phyloP scores from a whole-genome alignment of 2,888 invertebrate species.

The Lepidochrysops patricia region DNA sequence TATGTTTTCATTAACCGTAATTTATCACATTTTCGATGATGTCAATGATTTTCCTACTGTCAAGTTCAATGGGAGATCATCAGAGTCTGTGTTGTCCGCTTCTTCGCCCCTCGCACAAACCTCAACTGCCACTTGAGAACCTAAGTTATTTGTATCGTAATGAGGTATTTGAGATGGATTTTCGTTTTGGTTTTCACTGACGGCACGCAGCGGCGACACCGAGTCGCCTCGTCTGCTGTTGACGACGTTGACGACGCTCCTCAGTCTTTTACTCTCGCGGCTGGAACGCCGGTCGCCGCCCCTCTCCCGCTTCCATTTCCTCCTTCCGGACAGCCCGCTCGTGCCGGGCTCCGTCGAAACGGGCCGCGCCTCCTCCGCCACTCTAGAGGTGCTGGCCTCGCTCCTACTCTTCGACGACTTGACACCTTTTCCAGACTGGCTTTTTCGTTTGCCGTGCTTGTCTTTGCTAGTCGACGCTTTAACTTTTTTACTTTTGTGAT shows the following conservation, averaged over 20 bases:
- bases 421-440: conserved; percentile 46
- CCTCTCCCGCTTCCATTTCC: conserved; percentile 21
- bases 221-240: conserved; percentile 26
- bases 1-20: background rate
- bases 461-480: conserved; percentile 26
- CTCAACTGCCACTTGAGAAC: background rate
- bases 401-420: conserved; percentile 39
- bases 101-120: background rate
- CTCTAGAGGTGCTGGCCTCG: conserved; percentile 16
- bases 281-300: conserved; percentile 25
- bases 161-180: conserved; percentile 6
- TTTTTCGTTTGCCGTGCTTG: conserved; percentile 39
- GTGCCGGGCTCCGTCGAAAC: conserved; percentile 28
- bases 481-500: conserved; percentile 27
- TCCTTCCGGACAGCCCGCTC: conserved; percentile 23
- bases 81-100: background rate
- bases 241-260: conserved; percentile 57
- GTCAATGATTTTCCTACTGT: conserved; percentile 2
- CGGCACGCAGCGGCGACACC: background rate
- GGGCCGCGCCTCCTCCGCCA: conserved; percentile 13
- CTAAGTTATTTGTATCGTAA: background rate
- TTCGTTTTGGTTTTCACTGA: conserved; percentile 1
- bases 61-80: conserved; percentile 10
- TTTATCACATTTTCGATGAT: conserved; percentile 7
- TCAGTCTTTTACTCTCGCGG: conserved; percentile 53